A percentile compares a stretch with the other conserved stretches of the same genome.
phyloP scores from a whole-genome alignment of 2,888 invertebrate genomes.

The Chelonus formosanus region DNA sequence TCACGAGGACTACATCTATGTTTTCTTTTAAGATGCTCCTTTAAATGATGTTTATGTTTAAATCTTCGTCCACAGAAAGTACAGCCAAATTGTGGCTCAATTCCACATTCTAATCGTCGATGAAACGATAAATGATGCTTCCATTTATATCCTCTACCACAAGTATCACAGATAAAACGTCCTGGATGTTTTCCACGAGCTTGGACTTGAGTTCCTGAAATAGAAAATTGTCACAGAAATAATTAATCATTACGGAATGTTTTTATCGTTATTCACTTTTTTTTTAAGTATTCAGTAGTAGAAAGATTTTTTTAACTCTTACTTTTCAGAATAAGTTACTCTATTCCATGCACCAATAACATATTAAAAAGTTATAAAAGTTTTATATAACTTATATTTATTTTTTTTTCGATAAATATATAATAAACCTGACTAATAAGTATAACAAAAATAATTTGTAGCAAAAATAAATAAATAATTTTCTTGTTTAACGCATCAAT shows the following conservation, averaged over 20 bases:
- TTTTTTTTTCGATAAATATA: too few species aligned
- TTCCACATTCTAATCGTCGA: slow-evolving; percentile 56
- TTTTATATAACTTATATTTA: too few species aligned
- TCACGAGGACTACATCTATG: slow-evolving; percentile 19
- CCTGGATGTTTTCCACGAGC: background rate
- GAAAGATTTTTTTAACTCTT: too few species aligned
- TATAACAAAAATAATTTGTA: too few species aligned
- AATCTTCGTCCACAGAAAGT: slow-evolving; percentile 54
- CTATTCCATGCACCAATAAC: too few species aligned
- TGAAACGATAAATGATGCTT: slow-evolving; percentile 52
- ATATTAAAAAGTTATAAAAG: too few species aligned
- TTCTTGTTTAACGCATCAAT: too few species aligned
- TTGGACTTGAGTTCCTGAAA: background rate
- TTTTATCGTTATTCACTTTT: too few species aligned
- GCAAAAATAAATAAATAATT: too few species aligned
- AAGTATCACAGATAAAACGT: slow-evolving; percentile 47
- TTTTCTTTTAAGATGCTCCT: slow-evolving; percentile 49
- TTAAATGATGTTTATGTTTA: slow-evolving; percentile 57
- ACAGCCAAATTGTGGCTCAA: slow-evolving; percentile 59
- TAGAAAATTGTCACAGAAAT: slow-evolving; percentile 16
- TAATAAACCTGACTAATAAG: too few species aligned
- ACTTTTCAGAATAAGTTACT: too few species aligned
- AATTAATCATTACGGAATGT: background rate
- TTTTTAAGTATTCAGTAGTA: too few species aligned
- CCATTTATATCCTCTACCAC: slow-evolving; percentile 58